These are phyloP conservation scores for Dipodomys merriami DNA, from an alignment of 2,113 vertebrate species.

Conservation along the genomic window DNA sequence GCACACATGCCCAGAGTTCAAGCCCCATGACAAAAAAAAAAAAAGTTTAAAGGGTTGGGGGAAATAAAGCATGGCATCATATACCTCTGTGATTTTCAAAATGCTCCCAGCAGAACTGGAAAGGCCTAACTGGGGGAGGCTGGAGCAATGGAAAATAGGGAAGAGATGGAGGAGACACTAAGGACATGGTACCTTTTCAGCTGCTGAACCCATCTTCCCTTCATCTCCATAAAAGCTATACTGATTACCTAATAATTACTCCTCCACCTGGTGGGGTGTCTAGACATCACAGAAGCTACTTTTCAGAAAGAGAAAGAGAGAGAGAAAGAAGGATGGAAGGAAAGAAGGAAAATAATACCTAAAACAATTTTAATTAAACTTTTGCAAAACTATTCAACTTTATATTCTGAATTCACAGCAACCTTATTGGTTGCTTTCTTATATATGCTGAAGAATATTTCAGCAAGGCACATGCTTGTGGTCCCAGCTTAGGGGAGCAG, in stretches of 20 bases:
- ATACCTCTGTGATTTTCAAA: background rate
- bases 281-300: background rate
- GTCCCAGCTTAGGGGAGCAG: background rate
- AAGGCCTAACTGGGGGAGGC: background rate
- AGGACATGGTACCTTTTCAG: background rate
- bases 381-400: constrained; percentile 23
- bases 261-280: background rate
- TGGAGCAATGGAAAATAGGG: background rate
- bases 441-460: background rate
- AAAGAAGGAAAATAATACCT: background rate
- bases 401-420: background rate
- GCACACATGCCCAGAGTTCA: too few species aligned
- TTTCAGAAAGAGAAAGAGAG: background rate
- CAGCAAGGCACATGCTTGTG: background rate
- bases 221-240: background rate
- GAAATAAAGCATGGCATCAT: background rate
- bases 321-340: background rate
- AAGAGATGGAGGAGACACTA: background rate
- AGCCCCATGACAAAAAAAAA: background rate
- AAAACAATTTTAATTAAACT: background rate
- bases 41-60: background rate
- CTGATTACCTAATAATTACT: background rate
- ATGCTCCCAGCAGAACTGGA: background rate
- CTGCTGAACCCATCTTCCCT: background rate
- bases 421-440: constrained; percentile 1